Percentiles rank a stretch among this genome's conserved stretches.
Evolutionary conservation across 2,797 vertebrate genomes (phyloP).

Genomic region (Ptychobarbus kaznakovi): DNA sequence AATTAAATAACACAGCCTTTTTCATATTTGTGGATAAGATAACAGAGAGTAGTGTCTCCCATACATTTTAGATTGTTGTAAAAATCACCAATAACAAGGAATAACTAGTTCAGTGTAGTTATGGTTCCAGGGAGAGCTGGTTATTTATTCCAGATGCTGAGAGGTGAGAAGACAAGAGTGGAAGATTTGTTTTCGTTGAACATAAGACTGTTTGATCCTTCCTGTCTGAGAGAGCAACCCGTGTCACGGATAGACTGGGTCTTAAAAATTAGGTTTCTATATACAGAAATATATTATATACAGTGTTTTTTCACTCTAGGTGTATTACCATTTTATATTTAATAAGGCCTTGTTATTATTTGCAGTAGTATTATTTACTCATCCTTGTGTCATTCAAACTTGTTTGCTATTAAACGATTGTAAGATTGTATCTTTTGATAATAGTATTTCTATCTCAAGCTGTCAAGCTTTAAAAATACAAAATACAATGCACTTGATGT

Average conservation of each 20-base stretch:
- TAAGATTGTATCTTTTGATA: not conserved
- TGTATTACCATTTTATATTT: not conserved
- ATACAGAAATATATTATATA: not conserved
- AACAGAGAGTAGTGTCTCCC: constrained; percentile 20
- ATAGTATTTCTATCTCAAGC: not conserved
- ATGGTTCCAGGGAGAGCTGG: constrained; percentile 34
- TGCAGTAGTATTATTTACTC: not conserved
- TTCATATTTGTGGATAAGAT: constrained; percentile 41
- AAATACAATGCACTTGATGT: not conserved
- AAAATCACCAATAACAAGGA: constrained; percentile 42
- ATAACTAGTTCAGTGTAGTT: constrained; percentile 31
- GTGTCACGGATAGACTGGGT: constrained; percentile 7
- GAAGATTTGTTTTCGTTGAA: constrained; percentile 56
- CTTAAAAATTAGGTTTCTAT: not conserved
- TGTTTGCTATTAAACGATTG: not conserved
- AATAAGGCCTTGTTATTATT: not conserved
- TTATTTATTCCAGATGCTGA: constrained; percentile 58
- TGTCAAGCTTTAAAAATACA: not conserved
- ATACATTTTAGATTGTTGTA: constrained; percentile 42
- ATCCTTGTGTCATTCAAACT: not conserved
- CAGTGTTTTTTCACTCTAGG: not conserved
- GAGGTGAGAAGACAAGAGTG: constrained; percentile 48
- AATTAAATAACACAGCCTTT: constrained; percentile 25
- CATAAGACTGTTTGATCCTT: constrained; percentile 51
- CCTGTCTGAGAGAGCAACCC: constrained; percentile 33